These are phyloP conservation scores for Tachina grossa DNA, from an alignment of 2,888 invertebrate species.

Conservation along the genomic window DNA sequence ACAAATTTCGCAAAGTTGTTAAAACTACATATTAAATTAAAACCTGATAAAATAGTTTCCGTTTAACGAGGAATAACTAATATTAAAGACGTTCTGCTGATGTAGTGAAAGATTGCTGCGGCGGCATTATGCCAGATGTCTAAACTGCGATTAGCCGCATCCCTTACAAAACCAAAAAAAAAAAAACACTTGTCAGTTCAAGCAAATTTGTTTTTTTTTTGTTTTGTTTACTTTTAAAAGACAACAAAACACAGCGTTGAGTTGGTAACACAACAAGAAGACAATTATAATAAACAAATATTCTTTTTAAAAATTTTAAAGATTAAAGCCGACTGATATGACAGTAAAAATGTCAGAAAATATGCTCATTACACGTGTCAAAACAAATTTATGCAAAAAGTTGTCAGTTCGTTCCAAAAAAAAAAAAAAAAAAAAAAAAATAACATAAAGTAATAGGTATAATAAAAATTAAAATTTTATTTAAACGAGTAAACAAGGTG, in stretches of 20 bases:
- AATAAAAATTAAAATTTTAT: conserved; percentile 30
- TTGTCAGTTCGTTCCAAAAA: not conserved
- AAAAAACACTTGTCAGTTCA: conserved; percentile 57
- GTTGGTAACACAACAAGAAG: conserved; percentile 40
- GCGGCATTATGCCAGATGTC: conserved; percentile 73
- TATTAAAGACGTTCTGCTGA: conserved; percentile 14
- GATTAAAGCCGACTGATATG: conserved; percentile 61
- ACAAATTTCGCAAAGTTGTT: not conserved
- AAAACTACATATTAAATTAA: conserved; percentile 7
- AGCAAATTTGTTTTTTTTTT: conserved; percentile 34
- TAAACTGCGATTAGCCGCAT: conserved; percentile 74
- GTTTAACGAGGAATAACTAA: conserved; percentile 73
- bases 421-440: no score
- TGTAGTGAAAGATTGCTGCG: conserved; percentile 20
- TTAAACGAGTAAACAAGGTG: conserved; percentile 48
- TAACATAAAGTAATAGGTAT: not conserved
- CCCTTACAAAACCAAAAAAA: conserved; percentile 26
- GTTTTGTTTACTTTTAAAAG: conserved; percentile 15
- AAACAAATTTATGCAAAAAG: conserved; percentile 81
- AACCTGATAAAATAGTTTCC: conserved; percentile 75
- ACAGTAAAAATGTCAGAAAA: conserved; percentile 61
- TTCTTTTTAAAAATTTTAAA: conserved; percentile 47
- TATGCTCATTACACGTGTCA: conserved; percentile 80
- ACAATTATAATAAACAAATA: conserved; percentile 50
- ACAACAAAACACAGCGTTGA: conserved; percentile 45